Base-by-base conservation (phyloP, 2,797 vertebrate genomes). In the Catamblyrhynchus diadema region DNA sequence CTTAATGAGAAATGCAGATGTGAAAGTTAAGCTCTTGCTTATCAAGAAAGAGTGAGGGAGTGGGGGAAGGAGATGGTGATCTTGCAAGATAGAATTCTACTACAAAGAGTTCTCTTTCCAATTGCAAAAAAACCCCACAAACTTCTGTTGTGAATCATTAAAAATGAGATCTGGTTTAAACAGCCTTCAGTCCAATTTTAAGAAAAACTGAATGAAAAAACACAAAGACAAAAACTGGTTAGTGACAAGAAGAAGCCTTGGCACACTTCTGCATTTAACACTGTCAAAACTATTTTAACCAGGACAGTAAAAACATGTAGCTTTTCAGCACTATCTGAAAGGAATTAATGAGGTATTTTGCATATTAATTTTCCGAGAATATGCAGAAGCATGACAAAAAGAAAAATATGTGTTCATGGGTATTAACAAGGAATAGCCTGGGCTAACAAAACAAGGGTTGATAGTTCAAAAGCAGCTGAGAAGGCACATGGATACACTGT, bases 1-100 rank as follows among this genome's bases (percentile, higher is more conserved):
- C 37, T 78, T 86, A 95, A 82, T 78, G 65, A 89, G 81, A 92
- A 82, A 75, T 4, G 28, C 45, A 60, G 27, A 50, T 37, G 35
- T 59, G 33, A 72, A 64, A 71, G 57, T 66, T 88, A 84, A 70
- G 22, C 32, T 86, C 61, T 59, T 41, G 15, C 4, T 2, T 48
- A 35, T 2, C 4, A 20, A 41, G 42, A 51, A 56, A 50, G 59
- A 51, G 4, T 37, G 6, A 7, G 8, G 28, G 10, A 8, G 4
- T 7, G 3, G 3, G 10, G 4, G 6, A n/a, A 70, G 19, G 41
- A 80, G 37, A 44, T 25, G 22, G 48, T 14, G 61, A 80, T 86
- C 44, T 59, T 57, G 12, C 4, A 10, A 82, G 1, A 61, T 2
- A 37, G 42, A 62, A 20, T 14, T 67, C 35, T 74, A 10, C 45